Evolutionary conservation across 1,140 invertebrate species (phyloP).

Genomic region (Calephelis nemesis): DNA sequence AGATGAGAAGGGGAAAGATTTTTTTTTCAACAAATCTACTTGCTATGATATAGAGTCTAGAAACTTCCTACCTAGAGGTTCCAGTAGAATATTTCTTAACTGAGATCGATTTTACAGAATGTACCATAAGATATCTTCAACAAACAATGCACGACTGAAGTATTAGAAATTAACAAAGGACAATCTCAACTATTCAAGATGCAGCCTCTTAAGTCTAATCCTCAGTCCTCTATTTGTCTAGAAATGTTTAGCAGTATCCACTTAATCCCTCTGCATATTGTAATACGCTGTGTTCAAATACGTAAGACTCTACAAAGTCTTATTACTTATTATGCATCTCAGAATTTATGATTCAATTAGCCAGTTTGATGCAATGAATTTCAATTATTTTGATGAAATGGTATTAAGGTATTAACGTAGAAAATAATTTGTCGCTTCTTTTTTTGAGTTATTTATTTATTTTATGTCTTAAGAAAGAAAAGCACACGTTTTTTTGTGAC

Average conservation of each 20-base stretch:
- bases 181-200: conserved; percentile 53
- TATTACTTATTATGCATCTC: too few relatives aligned
- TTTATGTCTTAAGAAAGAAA: too few relatives aligned
- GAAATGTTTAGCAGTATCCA: conserved; percentile 53
- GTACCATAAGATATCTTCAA: neutral
- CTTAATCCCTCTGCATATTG: conserved; percentile 51
- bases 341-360: neutral
- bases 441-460: too few relatives aligned
- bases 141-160: conserved; percentile 4
- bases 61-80: neutral
- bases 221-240: conserved; percentile 59
- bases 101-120: too few relatives aligned
- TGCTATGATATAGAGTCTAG: too few relatives aligned
- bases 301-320: neutral
- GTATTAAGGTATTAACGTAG: too few relatives aligned
- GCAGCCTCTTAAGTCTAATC: conserved; percentile 57
- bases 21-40: too few relatives aligned
- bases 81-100: neutral
- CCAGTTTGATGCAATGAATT: conserved; percentile 15
- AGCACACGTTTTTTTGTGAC: too few relatives aligned
- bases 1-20: too few relatives aligned
- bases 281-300: neutral
- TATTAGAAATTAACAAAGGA: conserved; percentile 45
- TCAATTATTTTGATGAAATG: too few relatives aligned
- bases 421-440: too few relatives aligned